These are phyloP conservation scores for Bombycilla garrulus DNA, from an alignment of 2,113 vertebrate species.

Conservation along the genomic window DNA sequence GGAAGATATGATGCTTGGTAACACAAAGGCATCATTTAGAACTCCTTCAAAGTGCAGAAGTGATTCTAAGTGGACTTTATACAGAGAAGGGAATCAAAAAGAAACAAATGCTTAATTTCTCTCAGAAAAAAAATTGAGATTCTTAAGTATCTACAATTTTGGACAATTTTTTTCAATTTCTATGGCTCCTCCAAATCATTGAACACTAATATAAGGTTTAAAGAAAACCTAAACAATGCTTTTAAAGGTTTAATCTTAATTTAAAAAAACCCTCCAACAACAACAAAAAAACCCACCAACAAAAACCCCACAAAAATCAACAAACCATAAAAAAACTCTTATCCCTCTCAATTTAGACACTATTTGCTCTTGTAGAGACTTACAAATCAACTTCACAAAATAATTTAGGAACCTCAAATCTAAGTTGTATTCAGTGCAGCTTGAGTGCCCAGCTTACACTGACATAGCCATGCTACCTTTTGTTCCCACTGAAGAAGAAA, in stretches of 20 bases:
- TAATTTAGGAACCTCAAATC: neutral
- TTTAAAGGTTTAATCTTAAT: neutral
- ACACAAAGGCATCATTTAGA: neutral
- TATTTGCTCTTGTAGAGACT: neutral
- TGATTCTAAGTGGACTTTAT: neutral
- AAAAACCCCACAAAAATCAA: neutral
- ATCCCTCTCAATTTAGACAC: neutral
- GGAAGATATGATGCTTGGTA: neutral
- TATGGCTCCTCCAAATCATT: neutral
- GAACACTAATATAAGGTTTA: neutral
- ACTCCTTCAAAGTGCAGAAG: neutral
- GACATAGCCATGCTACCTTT: neutral
- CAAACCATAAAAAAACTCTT: neutral
- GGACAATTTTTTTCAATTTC: neutral
- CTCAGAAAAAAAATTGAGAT: neutral
- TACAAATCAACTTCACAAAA: neutral
- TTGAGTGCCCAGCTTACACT: neutral
- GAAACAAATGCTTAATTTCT: neutral
- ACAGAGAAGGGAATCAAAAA: neutral
- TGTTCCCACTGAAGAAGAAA: neutral
- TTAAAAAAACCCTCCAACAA: neutral
- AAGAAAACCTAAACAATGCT: neutral
- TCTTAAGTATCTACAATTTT: neutral
- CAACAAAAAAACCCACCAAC: too few species aligned
- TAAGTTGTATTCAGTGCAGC: neutral